Evolutionary conservation across 2,797 vertebrate genomes (phyloP).

Genomic region (Micromesistius poutassou): DNA sequence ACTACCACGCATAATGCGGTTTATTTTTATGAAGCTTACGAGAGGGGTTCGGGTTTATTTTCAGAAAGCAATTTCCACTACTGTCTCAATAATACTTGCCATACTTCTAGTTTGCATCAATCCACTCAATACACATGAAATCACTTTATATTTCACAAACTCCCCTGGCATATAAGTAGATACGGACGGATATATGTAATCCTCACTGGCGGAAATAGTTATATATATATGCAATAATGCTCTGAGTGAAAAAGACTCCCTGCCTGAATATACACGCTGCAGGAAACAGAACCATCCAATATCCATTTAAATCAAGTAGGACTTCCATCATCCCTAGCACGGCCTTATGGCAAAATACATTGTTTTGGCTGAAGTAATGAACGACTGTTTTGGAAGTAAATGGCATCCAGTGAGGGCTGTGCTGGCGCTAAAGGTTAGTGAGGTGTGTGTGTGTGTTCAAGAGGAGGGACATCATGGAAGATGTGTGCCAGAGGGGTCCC

Average conservation of each 20-base stretch:
- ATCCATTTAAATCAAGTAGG: neutral
- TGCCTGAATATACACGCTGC: neutral
- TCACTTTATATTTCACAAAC: constrained; percentile 1
- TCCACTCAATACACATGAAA: constrained; percentile 13
- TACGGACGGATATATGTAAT: neutral
- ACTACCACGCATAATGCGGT: constrained; percentile 20
- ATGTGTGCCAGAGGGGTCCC: constrained; percentile 46
- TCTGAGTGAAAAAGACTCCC: neutral
- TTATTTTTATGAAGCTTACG: constrained; percentile 10
- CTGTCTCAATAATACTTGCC: constrained; percentile 20
- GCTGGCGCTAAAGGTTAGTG: constrained; percentile 71
- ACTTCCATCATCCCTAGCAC: neutral
- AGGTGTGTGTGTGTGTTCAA: constrained; percentile 39
- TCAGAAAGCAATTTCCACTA: constrained; percentile 33
- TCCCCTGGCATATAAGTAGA: neutral
- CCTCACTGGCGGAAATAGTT: neutral
- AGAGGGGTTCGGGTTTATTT: constrained; percentile 28
- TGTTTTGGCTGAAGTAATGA: neutral
- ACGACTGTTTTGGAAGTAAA: constrained; percentile 7
- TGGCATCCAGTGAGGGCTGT: constrained; percentile 36
- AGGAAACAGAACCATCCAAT: neutral
- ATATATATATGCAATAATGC: neutral
- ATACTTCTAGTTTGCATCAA: constrained; percentile 1
- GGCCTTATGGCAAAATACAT: neutral
- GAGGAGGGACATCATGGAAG: constrained; percentile 60